Evolutionary conservation across 2,113 vertebrate genomes (phyloP).

Genomic region (Dinomys branickii): DNA sequence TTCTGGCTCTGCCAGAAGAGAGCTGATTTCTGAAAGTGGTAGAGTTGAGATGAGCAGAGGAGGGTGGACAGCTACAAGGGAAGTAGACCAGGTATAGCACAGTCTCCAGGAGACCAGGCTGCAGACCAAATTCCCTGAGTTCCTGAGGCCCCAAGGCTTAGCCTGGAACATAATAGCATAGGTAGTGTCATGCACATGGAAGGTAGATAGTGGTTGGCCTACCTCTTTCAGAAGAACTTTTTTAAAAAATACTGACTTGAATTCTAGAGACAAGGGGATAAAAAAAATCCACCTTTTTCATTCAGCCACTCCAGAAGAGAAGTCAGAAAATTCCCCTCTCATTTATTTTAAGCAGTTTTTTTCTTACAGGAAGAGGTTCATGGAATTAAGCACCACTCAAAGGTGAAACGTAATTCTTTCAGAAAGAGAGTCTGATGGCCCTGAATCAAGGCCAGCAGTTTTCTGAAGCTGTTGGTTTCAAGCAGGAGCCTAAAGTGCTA

Average conservation of each 20-base stretch:
- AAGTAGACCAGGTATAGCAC: not conserved
- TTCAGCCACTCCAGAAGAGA: not conserved
- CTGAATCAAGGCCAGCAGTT: no score
- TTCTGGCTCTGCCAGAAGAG: not conserved
- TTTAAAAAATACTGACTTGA: not conserved
- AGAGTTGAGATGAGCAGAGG: not conserved
- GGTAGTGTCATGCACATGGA: not conserved
- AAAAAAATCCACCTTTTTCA: not conserved
- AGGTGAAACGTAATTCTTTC: constrained; percentile 13
- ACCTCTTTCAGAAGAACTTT: not conserved
- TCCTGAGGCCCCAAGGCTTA: not conserved
- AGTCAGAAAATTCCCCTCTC: not conserved
- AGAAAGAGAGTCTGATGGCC: not conserved
- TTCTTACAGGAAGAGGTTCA: not conserved
- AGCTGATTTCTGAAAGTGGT: not conserved
- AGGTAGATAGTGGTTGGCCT: not conserved
- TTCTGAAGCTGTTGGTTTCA: no score
- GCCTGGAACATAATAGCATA: not conserved
- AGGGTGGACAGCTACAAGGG: not conserved
- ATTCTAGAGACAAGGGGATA: not conserved
- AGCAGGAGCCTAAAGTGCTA: no score
- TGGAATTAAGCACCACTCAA: not conserved
- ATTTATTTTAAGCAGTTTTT: not conserved
- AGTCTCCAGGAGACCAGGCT: not conserved
- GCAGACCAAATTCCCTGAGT: not conserved